Base-by-base conservation (phyloP, 1,140 invertebrate genomes). In the Neodiprion lecontei region DNA sequence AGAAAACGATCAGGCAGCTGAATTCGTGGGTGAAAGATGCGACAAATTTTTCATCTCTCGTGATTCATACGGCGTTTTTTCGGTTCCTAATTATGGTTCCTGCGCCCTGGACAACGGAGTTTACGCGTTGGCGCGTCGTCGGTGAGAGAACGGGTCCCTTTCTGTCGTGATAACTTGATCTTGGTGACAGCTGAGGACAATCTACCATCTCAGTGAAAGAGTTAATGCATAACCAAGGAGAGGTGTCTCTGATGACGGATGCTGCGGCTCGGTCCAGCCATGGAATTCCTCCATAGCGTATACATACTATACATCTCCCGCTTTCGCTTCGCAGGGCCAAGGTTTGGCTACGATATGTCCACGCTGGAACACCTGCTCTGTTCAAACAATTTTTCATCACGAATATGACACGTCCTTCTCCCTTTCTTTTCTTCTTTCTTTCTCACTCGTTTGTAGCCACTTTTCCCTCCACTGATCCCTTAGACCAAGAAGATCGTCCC, bases 381-480 rank as follows among this genome's bases (percentile, higher is more conserved):
- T 80, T 75, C 71, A 78, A 81, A 82, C 72, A 78, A 82, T 82
- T 81, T 78, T 78, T 83, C 81, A 81, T 79, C 78, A 73, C 79
- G 77, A 76, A 14, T 74, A 73, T 76, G 75, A 47, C 53, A 72
- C 75, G 74, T 28, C 49, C 73, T n/a, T 77, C 8, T 28, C 66
- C 61, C 69, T 23, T 48, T 11, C 47, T 61, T 72, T 71, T 74
- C n/a, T 17, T 40, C 28, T 40, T 40, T 40, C 28, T 5, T 40
- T 40, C 28, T 40, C 28, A 40, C 28, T 40, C 28, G 28, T 5
- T 40, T 40, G 28, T 1, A 40, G 28, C 28, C 28, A 40, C 5
- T 40, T 40, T 40, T 40, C 28, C 28, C 28, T 40, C 28, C 28
- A 5, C 28, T 5, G 28, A 40, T 40, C 28, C 28, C 5, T 40